Conservation (phyloP, 2,113 vertebrate species). For the Sturnira hondurensis region DNA sequence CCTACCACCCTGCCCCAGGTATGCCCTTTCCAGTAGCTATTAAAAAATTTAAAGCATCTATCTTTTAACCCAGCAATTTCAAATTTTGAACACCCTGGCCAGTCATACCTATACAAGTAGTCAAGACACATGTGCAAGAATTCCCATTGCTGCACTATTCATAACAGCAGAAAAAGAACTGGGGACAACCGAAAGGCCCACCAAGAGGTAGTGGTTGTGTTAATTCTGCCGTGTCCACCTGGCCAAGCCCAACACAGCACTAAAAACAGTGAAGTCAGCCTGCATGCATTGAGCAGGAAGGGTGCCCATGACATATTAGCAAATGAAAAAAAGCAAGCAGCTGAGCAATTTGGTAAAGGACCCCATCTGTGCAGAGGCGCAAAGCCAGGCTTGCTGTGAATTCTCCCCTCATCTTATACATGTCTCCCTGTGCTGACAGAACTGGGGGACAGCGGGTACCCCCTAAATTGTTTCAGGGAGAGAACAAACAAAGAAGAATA, state of each 20-base stretch:
- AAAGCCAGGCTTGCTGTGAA: neutral
- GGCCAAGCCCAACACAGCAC: neutral
- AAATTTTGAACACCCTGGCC: neutral
- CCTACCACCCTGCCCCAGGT: neutral
- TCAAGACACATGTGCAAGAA: neutral
- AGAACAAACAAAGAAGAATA: neutral
- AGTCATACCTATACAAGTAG: neutral
- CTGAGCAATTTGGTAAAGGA: neutral
- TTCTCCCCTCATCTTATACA: neutral
- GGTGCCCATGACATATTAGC: neutral
- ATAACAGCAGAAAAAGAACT: neutral
- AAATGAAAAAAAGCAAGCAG: neutral
- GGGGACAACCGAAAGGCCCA: neutral
- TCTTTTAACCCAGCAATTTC: neutral
- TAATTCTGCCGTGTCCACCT: neutral
- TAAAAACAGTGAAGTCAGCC: neutral
- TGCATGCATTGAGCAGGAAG: neutral
- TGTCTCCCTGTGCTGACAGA: neutral
- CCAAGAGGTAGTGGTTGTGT: neutral
- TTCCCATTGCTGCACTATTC: neutral
- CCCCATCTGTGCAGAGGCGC: neutral
- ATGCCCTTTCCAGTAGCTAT: neutral
- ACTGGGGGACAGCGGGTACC: too few relatives aligned
- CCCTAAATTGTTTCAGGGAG: neutral
- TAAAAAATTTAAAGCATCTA: neutral